Evolutionary conservation across 2,113 vertebrate genomes (phyloP), one percentile per base, ranked within the genome.

Genomic region (Zosterops hypoxanthus): DNA sequence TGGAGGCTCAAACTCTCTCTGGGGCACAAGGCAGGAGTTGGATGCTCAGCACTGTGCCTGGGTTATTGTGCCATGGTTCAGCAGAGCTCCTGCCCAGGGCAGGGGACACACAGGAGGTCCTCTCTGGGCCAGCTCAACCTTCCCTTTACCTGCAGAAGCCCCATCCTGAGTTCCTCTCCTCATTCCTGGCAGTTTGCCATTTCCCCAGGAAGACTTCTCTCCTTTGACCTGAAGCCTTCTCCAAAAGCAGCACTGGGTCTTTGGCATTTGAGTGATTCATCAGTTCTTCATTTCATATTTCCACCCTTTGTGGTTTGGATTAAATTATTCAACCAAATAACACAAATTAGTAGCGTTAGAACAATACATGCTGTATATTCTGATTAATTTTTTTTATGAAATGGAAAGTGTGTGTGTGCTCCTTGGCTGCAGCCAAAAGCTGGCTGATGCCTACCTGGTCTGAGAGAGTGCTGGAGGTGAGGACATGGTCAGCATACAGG

Each of bases 231-330:
- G 76, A 72, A 53, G 13, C 9, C 61, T 55, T 73, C 59, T 65
- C 46, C 0, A 0, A 61, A 90, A n/a, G 29, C 6, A 55, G 50
- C 13, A 6, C 25, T 36, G 6, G 26, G 33, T 42, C 57, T 83
- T 57, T 31, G 22, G 39, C 22, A 57, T 18, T n/a, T 36, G 15
- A 24, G 5, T 49, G 49, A 44, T 76, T 72, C 33, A 21, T 22
- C 19, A 23, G 21, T 39, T 63, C 59, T 82, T 82, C 53, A 19
- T 59, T 46, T 66, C 8, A 0, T 57, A 26, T 68, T 94, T 52
- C 73, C 17, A 76, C 10, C 7, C 3, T 1, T n/a, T 14, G 7
- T 41, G 12, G 13, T 34, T 60, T 65, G 68, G 44, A 71, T 75
- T 14, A 63, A 79, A 85, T 57, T 57, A 46, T 64, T 85, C 12